A percentile compares a stretch with the other conserved stretches of the same genome.
phyloP scores from a whole-genome alignment of 2,797 vertebrate genomes.

The Hozukius guyotensis region DNA sequence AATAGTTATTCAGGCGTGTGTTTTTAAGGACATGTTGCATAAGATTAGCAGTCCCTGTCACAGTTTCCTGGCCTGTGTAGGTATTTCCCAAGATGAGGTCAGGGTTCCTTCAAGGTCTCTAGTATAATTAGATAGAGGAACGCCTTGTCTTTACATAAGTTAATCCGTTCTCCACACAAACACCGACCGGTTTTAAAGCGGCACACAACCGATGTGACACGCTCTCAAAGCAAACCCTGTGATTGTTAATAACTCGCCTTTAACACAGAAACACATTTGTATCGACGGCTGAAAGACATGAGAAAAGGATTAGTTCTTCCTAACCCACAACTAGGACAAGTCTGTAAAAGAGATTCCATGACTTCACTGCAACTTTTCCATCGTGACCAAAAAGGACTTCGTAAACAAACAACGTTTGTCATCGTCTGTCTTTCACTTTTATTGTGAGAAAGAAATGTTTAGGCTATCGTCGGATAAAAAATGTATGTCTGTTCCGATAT shows the following conservation, averaged over 20 bases:
- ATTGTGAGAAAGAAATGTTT: neutral
- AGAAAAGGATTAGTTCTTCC: slow-evolving; percentile 6
- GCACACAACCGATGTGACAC: neutral
- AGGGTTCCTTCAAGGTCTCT: slow-evolving; percentile 59
- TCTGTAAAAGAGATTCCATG: slow-evolving; percentile 15
- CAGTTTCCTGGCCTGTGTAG: slow-evolving; percentile 72
- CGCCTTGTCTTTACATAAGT: slow-evolving; percentile 47
- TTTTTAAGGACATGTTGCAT: slow-evolving; percentile 61
- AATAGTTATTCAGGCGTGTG: slow-evolving; percentile 38
- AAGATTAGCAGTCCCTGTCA: slow-evolving; percentile 64
- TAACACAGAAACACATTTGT: slow-evolving; percentile 3
- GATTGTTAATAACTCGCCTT: neutral
- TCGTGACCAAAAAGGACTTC: neutral
- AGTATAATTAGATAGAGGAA: slow-evolving; percentile 58
- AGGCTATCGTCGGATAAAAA: neutral
- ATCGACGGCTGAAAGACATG: slow-evolving; percentile 17
- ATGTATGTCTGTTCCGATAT: neutral
- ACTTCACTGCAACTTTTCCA: slow-evolving; percentile 32
- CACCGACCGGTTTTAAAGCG: slow-evolving; percentile 23
- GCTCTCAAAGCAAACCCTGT: neutral
- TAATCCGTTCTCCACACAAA: slow-evolving; percentile 48
- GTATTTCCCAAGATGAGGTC: slow-evolving; percentile 79
- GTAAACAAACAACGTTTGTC: slow-evolving; percentile 17
- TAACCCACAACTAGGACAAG: neutral
- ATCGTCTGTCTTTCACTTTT: neutral